Base-by-base conservation (phyloP, 2,797 vertebrate species). In the Cynopterus sphinx region DNA sequence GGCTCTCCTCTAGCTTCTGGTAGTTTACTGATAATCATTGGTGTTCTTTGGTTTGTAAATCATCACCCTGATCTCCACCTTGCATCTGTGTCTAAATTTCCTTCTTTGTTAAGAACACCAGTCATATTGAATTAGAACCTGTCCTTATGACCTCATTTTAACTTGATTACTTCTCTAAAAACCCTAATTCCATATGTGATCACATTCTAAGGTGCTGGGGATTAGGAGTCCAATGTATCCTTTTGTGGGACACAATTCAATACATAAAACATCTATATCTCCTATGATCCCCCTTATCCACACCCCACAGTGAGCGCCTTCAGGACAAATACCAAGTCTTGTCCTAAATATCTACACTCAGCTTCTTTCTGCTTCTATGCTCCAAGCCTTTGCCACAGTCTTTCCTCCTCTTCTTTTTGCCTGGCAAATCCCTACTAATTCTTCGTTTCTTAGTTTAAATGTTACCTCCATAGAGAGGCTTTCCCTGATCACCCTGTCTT, bases 371-470 rank as follows among this genome's bases (percentile, higher is more conserved):
- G 13, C 21, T 77, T 73, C 68, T 87, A 55, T 26, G 10, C 15
- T 17, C 63, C 81, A 84, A 55, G 21, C 24, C 46, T 87, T 93
- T 63, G 43, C 57, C 59, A 84, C 6, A 31, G 49, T 4, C 33
- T 90, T 86, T 24, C 24, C 36, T 70, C 24, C n/a, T 24, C 46
- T 41, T 55, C 9, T 65, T n/a, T 70, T 78, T 87, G 65, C 55
- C 77, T 59, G 22, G 33, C 17, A 75, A 89, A 95, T 79, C 84
- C 49, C 51, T 68, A 21, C 5, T 61, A 36, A 57, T 83, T 73
- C 65, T 94, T 96, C n/a, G 68, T 67, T 95, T 92, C 49, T 46
- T 75, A 73, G 75, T 17, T 53, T 67, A 77, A 82, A 77, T 71
- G 24, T 43, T 87, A 94, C 28, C n/a, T 78, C 55, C 16, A 68